Evolutionary conservation across 2,888 invertebrate genomes (phyloP).

Genomic region (Pammene fasciana): DNA sequence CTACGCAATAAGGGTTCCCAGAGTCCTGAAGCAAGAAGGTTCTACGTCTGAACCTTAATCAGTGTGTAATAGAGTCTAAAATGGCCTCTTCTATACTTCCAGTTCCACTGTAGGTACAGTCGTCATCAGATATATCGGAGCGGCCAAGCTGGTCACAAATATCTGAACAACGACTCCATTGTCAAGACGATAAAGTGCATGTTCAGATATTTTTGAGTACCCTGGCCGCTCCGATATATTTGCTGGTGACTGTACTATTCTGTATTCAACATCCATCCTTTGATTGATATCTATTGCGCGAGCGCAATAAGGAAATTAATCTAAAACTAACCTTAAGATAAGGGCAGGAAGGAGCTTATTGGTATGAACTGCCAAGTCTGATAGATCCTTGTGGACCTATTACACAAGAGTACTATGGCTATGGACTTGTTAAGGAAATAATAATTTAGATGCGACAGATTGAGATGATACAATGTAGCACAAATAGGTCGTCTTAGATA

Average conservation of each 20-base stretch:
- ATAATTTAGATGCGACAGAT: constrained; percentile 11
- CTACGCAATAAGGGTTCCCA: not conserved
- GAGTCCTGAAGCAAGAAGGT: not conserved
- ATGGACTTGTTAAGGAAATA: constrained; percentile 13
- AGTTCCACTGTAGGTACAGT: too few relatives aligned
- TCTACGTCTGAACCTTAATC: not conserved
- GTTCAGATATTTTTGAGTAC: too few relatives aligned
- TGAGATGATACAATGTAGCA: not conserved
- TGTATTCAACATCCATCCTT: constrained; percentile 18
- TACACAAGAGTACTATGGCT: not conserved
- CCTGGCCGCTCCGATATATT: too few relatives aligned
- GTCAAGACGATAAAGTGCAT: too few relatives aligned
- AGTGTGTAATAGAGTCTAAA: not conserved
- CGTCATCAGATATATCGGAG: too few relatives aligned
- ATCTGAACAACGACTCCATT: too few relatives aligned
- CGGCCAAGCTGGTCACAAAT: too few relatives aligned
- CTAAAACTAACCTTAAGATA: constrained; percentile 7
- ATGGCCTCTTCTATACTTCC: not conserved
- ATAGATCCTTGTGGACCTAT: constrained; percentile 20
- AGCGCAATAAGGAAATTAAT: not conserved
- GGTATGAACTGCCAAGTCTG: not conserved
- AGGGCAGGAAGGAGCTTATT: not conserved
- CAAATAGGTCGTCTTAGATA: not conserved
- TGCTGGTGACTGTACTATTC: too few relatives aligned
- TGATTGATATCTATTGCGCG: constrained; percentile 36